phyloP scores from a whole-genome alignment of 2,888 invertebrate genomes.

The Chalcis sispes region DNA sequence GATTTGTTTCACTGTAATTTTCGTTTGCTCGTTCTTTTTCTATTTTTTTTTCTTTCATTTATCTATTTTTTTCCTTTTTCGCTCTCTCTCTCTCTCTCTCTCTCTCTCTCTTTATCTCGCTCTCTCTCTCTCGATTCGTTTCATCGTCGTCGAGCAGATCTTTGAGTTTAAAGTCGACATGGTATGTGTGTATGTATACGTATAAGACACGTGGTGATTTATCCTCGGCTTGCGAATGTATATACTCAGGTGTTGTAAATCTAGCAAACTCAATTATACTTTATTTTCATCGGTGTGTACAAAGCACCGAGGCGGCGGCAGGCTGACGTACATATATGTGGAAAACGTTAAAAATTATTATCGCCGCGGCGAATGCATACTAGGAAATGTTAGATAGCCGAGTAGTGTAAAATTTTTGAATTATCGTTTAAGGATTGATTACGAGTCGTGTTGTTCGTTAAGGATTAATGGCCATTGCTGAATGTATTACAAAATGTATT shows the following conservation, averaged over 20 bases:
- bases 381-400: neutral
- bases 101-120: neutral
- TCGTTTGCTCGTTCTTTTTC: no score
- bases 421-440: slow-evolving; percentile 21
- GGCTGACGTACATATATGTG: neutral
- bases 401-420: slow-evolving; percentile 13
- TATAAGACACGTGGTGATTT: slow-evolving; percentile 31
- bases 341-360: neutral
- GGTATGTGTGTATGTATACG: neutral
- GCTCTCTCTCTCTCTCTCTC: slow-evolving; percentile 2
- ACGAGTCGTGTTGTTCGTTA: neutral
- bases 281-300: slow-evolving; percentile 46
- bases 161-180: slow-evolving; percentile 39
- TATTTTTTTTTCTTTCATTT: slow-evolving; percentile 5
- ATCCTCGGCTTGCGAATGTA: slow-evolving; percentile 15
- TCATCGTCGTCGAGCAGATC: slow-evolving; percentile 15
- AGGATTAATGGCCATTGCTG: slow-evolving; percentile 1
- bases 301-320: neutral
- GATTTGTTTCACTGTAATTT: no score
- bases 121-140: neutral
- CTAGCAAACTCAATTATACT: slow-evolving; percentile 57
- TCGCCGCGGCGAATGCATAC: neutral
- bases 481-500: neutral
- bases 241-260: slow-evolving; percentile 51
- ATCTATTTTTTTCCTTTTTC: neutral